Percentiles rank a stretch among this genome's conserved stretches.
These are phyloP conservation scores for Trididemnum clinides DNA, from an alignment of 23 tunicate genomes.

Conservation along the genomic window DNA sequence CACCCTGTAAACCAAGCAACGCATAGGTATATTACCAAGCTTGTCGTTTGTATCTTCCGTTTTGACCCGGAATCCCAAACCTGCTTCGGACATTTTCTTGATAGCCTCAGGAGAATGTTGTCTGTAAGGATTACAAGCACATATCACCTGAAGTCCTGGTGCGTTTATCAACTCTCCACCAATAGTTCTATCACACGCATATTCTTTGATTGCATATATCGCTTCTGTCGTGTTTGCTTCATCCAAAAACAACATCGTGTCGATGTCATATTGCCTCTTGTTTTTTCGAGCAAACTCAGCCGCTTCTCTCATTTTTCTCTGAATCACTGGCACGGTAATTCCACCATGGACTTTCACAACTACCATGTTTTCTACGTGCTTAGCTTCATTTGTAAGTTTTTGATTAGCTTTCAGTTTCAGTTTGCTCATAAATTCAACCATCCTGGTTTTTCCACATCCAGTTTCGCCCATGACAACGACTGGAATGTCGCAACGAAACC, in stretches of 20 bases:
- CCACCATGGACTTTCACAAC: conserved; percentile 80
- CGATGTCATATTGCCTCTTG: not conserved
- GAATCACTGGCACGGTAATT: conserved; percentile 50
- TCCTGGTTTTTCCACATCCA: conserved; percentile 77
- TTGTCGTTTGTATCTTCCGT: conserved; percentile 21
- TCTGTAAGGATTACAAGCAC: conserved; percentile 74
- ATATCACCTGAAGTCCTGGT: conserved; percentile 46
- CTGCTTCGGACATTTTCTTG: conserved; percentile 35
- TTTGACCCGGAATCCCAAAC: conserved; percentile 51
- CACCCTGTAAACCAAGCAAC: conserved; percentile 67
- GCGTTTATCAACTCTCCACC: conserved; percentile 36
- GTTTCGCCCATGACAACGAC: conserved; percentile 80
- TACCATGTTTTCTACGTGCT: conserved; percentile 37
- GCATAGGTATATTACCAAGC: conserved; percentile 52
- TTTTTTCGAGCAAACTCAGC: conserved; percentile 3
- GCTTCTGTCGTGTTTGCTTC: conserved; percentile 85
- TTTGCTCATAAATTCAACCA: conserved; percentile 74
- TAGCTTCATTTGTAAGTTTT: too few relatives aligned
- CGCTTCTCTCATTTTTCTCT: conserved; percentile 43
- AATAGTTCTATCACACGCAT: conserved; percentile 58
- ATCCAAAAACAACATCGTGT: conserved; percentile 67
- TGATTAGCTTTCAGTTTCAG: not conserved
- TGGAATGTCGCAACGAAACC: conserved; percentile 64
- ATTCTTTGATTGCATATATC: conserved; percentile 74
- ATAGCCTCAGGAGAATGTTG: conserved; percentile 23